Percentiles rank a stretch among this genome's conserved stretches.
Evolutionary conservation across 2,797 vertebrate species (phyloP).

Genomic region (Orientallactaga sibirica): DNA sequence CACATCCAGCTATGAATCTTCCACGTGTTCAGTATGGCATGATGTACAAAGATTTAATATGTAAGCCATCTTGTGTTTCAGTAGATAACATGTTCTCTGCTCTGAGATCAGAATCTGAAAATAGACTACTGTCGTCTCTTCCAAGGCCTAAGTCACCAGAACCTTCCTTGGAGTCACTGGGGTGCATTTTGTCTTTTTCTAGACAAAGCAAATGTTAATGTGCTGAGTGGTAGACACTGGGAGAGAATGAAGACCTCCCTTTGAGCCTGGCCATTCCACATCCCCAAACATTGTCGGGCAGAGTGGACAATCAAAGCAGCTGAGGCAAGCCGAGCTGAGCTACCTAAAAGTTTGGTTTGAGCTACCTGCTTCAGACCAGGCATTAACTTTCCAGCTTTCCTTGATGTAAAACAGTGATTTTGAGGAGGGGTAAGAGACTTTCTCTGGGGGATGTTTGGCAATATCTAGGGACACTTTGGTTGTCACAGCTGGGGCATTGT

Average conservation of each 20-base stretch:
- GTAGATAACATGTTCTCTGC: background rate
- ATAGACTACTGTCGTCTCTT: background rate
- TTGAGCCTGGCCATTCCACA: background rate
- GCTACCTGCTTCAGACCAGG: background rate
- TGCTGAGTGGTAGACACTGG: background rate
- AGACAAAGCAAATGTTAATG: background rate
- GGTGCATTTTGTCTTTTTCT: background rate
- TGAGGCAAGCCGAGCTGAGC: background rate
- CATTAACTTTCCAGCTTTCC: background rate
- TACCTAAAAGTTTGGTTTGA: background rate
- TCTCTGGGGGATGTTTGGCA: background rate
- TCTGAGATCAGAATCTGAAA: background rate
- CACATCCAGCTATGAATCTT: background rate
- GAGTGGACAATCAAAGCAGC: background rate
- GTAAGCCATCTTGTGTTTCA: background rate
- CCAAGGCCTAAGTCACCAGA: background rate
- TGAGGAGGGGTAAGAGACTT: rapidly evolving
- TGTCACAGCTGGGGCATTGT: background rate
- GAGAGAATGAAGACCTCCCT: background rate
- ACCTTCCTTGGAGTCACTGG: slow-evolving; percentile 8
- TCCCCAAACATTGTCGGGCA: background rate
- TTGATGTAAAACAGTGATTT: background rate
- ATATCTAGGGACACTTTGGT: background rate
- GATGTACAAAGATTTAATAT: background rate
- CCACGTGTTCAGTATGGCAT: slow-evolving; percentile 23